phyloP scores from a whole-genome alignment of 2,888 invertebrate genomes.

The Diarsia mendica region DNA sequence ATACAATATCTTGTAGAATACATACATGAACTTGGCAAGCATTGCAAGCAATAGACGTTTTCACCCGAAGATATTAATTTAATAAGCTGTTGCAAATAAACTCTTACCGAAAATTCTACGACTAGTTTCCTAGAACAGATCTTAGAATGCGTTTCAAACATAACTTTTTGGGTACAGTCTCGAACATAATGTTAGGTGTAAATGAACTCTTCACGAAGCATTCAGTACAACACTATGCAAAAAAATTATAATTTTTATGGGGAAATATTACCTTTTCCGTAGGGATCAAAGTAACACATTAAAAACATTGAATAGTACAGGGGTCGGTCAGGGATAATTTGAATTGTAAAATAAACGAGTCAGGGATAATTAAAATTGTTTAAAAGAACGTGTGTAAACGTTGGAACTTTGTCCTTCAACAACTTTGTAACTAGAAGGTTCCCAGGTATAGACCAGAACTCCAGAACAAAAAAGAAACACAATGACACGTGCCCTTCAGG shows the following conservation, averaged over 20 bases:
- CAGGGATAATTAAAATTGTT: too few relatives aligned
- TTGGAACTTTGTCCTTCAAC: too few relatives aligned
- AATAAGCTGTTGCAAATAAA: not conserved
- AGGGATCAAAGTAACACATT: not conserved
- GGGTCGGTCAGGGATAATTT: too few relatives aligned
- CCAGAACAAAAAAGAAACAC: too few relatives aligned
- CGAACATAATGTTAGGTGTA: not conserved
- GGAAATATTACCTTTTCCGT: not conserved
- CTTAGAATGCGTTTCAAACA: not conserved
- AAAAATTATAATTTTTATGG: too few relatives aligned
- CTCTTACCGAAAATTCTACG: not conserved
- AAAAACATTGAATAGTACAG: not conserved
- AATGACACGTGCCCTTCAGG: too few relatives aligned
- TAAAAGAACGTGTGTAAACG: too few relatives aligned
- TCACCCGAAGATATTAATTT: not conserved
- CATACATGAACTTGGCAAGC: slow-evolving; percentile 11
- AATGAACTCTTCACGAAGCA: not conserved
- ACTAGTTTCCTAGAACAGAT: not conserved
- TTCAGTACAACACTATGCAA: too few relatives aligned
- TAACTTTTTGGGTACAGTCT: not conserved
- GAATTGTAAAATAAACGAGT: too few relatives aligned
- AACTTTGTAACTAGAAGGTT: too few relatives aligned
- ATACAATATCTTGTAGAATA: not conserved
- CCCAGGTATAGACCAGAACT: too few relatives aligned
- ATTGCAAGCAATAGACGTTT: not conserved